Conservation (phyloP, 2,888 invertebrate genomes). For the Branchellion lobata region DNA sequence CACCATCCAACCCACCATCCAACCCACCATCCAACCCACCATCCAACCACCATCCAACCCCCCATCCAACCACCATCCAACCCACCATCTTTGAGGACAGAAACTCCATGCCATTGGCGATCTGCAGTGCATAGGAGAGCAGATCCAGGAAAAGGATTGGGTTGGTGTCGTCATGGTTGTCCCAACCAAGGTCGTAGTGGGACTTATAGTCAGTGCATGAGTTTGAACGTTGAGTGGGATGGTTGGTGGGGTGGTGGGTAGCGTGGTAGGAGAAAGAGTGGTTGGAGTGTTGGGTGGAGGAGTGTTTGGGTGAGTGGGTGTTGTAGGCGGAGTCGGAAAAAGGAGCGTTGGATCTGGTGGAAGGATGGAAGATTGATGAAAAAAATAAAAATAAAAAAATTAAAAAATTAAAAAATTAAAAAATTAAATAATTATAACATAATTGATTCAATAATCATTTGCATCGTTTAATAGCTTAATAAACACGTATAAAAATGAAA, state of each 20-base stretch:
- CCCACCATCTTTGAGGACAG: conserved; percentile 83
- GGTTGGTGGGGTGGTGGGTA: neutral
- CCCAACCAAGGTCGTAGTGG: neutral
- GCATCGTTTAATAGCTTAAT: too few relatives aligned
- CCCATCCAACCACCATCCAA: too few relatives aligned
- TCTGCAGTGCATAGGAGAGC: conserved; percentile 92
- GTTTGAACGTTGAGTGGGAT: neutral
- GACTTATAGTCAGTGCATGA: neutral
- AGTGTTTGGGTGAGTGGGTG: neutral
- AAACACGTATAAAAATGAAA: too few relatives aligned
- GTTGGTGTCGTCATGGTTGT: neutral
- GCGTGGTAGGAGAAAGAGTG: neutral
- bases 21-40: too few relatives aligned
- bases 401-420: neutral
- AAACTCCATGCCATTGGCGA: conserved; percentile 97
- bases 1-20: too few relatives aligned
- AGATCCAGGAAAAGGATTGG: conserved; percentile 82
- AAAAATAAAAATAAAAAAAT: neutral
- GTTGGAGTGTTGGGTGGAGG: neutral
- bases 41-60: too few relatives aligned
- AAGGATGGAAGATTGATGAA: neutral
- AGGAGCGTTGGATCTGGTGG: neutral
- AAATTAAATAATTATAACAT: neutral
- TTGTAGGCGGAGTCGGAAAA: too few relatives aligned
- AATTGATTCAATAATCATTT: too few relatives aligned